Evolutionary conservation across 92 coral and sea anemone genomes (phyloP).

Genomic region (Zoanthus sansibaricus): DNA sequence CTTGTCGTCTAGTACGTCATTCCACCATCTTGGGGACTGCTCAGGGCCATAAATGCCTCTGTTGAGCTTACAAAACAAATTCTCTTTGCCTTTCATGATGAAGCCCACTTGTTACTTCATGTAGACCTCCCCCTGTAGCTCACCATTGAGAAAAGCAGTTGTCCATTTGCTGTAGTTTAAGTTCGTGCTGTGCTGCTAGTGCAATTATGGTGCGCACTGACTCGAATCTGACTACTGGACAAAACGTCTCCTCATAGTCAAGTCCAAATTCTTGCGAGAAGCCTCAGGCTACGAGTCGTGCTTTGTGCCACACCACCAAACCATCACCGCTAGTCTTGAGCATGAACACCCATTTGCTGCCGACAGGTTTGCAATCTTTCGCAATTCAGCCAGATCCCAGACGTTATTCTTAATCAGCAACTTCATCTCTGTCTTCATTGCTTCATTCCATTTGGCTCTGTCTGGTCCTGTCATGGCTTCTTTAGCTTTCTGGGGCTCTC

Average conservation of each 20-base stretch:
- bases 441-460: no score
- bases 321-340: not conserved
- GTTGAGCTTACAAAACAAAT: not conserved
- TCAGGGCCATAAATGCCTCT: conserved; percentile 63
- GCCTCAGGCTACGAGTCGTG: not conserved
- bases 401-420: no score
- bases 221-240: not conserved
- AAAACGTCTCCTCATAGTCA: not conserved
- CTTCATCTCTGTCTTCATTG: no score
- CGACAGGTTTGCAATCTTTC: not conserved
- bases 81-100: not conserved
- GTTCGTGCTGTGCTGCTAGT: not conserved
- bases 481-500: no score
- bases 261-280: not conserved
- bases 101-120: not conserved
- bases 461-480: no score
- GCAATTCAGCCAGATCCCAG: not conserved
- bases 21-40: conserved; percentile 71
- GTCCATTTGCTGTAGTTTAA: not conserved
- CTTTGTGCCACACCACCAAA: not conserved
- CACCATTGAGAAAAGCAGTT: not conserved
- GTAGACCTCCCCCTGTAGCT: not conserved
- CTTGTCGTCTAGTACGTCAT: conserved; percentile 51
- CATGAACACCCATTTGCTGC: not conserved
- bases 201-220: not conserved